phyloP scores from a whole-genome alignment of 2,888 invertebrate species.

The Drosophila engyochracea region DNA sequence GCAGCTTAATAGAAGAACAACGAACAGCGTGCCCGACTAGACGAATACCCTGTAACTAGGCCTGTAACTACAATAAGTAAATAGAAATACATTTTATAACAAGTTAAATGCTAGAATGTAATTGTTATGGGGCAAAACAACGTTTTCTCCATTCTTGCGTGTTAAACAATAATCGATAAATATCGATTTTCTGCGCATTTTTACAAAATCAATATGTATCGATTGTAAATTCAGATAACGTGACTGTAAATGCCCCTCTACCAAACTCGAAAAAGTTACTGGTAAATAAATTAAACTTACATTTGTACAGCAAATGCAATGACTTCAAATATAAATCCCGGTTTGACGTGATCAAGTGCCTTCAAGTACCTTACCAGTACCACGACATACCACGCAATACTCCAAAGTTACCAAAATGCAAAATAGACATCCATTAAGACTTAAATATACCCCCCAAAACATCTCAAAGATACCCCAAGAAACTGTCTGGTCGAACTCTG shows the following conservation, averaged over 20 bases:
- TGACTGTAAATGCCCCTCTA: too few species aligned
- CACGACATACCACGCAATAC: too few species aligned
- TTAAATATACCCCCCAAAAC: too few species aligned
- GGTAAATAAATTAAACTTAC: neutral
- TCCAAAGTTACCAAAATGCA: too few species aligned
- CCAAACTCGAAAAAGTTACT: neutral
- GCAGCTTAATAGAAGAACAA: constrained; percentile 49
- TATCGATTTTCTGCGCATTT: neutral
- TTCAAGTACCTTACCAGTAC: neutral
- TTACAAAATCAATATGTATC: neutral
- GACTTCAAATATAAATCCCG: neutral
- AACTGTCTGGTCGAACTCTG: too few species aligned
- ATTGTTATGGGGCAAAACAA: neutral
- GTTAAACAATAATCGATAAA: neutral
- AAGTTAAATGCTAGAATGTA: neutral
- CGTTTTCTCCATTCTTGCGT: neutral
- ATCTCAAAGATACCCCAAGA: too few species aligned
- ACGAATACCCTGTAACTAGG: constrained; percentile 2
- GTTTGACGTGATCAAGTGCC: neutral
- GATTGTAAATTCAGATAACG: too few species aligned
- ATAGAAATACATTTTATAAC: neutral
- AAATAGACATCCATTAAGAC: too few species aligned
- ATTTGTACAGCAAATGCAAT: neutral
- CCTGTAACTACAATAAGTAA: neutral
- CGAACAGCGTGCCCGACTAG: neutral